Evolutionary conservation across 2,797 vertebrate genomes (phyloP).

Genomic region (Chrysocyon brachyurus): DNA sequence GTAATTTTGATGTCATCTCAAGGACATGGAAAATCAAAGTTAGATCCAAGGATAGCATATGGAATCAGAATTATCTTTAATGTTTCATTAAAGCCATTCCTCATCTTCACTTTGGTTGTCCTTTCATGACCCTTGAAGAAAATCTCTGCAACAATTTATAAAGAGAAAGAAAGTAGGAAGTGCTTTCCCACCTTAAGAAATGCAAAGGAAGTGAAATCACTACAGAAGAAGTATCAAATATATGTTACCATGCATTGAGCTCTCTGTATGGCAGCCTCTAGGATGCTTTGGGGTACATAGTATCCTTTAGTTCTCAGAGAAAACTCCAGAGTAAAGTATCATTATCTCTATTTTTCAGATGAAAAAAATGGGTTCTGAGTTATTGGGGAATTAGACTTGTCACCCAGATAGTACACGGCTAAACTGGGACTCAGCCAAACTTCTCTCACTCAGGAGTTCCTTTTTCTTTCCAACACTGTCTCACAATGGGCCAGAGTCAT

Average conservation of each 20-base stretch:
- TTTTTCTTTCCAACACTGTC: not conserved
- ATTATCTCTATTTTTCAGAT: not conserved
- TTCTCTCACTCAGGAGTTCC: not conserved
- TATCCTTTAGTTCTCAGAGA: not conserved
- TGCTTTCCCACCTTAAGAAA: not conserved
- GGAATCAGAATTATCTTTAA: not conserved
- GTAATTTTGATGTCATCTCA: not conserved
- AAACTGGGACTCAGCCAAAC: not conserved
- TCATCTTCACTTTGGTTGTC: not conserved
- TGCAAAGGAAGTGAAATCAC: not conserved
- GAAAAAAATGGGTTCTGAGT: not conserved
- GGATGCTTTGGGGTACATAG: not conserved
- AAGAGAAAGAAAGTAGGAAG: not conserved
- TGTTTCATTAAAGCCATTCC: constrained; percentile 22
- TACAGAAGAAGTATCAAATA: not conserved
- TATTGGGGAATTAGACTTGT: not conserved
- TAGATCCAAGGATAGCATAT: not conserved
- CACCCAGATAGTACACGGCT: not conserved
- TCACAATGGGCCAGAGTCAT: not conserved
- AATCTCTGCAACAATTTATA: not conserved
- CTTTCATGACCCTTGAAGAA: not conserved
- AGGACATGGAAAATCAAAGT: constrained; percentile 43
- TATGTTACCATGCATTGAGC: fast-evolving
- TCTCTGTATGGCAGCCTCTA: too few species aligned
- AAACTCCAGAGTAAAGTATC: not conserved